Evolutionary conservation across 2,797 vertebrate genomes (phyloP), one percentile per base, ranked within the genome.

Genomic region (Hippocampus kuda): DNA sequence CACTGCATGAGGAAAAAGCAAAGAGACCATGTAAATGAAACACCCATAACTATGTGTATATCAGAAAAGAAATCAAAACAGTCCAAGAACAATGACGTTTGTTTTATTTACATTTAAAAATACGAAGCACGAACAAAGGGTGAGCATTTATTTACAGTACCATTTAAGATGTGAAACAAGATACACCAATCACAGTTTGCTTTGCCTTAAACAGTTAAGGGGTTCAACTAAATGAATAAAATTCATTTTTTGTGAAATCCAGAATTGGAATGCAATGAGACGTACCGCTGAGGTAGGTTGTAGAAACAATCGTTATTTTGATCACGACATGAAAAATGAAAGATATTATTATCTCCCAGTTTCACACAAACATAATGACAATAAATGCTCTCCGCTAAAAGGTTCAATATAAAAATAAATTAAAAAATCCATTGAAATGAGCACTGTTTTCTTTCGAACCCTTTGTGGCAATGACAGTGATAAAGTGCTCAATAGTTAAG

Each of bases 401-500:
- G 12, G 24, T 12, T 24, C 11, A 26, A 26, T 18, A 65, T 15
- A 46, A 65, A 62, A 59, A 34, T 38, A 38, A 38, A 38, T 38
- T 1, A 8, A 38, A 38, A 11, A 24, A 24, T 54, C 10, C 53
- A 54, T 54, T 24, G 53, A 53, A 59, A 59, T 59, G 56, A 60
- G 16, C 27, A 9, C n/a, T 60, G 54, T 15, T 59, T 59, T 65
- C 38, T 78, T 68, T 69, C 67, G 66, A 76, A 72, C 72, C 65
- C 61, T 69, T 53, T 66, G 57, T 41, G 61, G 70, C 73, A 70
- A 70, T 63, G 78, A 78, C 76, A 65, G 71, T 74, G 77, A 85
- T 85, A 89, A 90, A 89, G 88, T 90, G 88, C 88, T 90, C 72
- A 75, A 74, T 75, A 79, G 75, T 80, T 80, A 83, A 83, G 70